These are phyloP conservation scores for Eretmochelys imbricata DNA, from an alignment of 2,113 vertebrate genomes.

Conservation along the genomic window DNA sequence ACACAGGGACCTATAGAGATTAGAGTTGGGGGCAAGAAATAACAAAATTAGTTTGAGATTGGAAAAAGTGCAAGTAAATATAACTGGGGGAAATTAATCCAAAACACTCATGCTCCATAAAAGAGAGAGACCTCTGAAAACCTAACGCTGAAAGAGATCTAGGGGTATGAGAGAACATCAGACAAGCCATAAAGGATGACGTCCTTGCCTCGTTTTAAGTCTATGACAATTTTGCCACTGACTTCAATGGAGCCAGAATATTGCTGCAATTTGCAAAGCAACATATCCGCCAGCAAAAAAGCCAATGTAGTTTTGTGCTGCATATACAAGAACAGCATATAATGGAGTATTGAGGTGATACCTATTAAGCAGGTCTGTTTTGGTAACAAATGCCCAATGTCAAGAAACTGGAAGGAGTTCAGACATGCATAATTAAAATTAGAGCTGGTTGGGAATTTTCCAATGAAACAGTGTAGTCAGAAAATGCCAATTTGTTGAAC, in stretches of 20 bases:
- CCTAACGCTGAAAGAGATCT: not conserved
- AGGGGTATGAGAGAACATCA: not conserved
- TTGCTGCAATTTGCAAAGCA: not conserved
- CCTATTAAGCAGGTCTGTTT: not conserved
- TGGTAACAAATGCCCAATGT: not conserved
- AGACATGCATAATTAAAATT: not conserved
- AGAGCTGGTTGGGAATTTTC: too few species aligned
- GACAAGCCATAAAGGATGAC: not conserved
- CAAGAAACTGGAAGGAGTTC: not conserved
- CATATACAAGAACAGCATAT: not conserved
- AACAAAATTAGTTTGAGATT: not conserved
- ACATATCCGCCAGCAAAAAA: not conserved
- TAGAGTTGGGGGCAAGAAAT: not conserved
- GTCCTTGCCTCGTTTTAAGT: not conserved
- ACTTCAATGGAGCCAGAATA: not conserved
- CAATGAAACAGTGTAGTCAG: too few species aligned
- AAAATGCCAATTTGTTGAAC: too few species aligned
- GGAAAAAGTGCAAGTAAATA: constrained; percentile 6
- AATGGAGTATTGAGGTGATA: not conserved
- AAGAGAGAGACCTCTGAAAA: not conserved
- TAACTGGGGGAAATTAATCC: not conserved
- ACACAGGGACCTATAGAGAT: not conserved
- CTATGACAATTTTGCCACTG: not conserved
- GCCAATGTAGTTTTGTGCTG: not conserved
- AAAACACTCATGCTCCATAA: not conserved